phyloP scores from a whole-genome alignment of 2,888 invertebrate species.

The Tipula confusa region DNA sequence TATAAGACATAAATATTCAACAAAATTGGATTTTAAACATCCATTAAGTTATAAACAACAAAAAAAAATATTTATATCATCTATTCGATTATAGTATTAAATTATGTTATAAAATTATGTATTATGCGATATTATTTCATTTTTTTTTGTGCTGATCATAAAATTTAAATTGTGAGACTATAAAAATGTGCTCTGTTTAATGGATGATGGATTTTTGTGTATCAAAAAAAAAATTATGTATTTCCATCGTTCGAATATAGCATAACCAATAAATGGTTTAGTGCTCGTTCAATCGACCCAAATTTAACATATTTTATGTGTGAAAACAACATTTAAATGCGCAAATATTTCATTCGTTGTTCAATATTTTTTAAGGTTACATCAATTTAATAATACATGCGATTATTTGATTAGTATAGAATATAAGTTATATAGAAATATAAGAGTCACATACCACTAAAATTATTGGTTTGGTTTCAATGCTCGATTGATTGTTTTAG shows the following conservation, averaged over 20 bases:
- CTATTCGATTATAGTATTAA: neutral
- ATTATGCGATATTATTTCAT: neutral
- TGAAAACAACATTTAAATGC: neutral
- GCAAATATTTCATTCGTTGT: neutral
- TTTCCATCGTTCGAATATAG: neutral
- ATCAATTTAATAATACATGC: too few relatives aligned
- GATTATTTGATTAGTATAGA: too few relatives aligned
- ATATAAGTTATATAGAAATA: too few relatives aligned
- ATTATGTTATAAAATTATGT: conserved; percentile 14
- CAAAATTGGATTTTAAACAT: neutral
- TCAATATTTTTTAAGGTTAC: too few relatives aligned
- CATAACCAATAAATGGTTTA: neutral
- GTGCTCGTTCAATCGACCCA: neutral
- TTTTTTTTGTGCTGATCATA: neutral
- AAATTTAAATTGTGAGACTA: neutral
- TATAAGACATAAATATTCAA: neutral
- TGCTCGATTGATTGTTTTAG: too few relatives aligned
- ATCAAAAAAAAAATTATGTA: neutral
- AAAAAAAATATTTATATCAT: neutral
- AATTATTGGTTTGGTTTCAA: too few relatives aligned
- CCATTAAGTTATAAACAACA: conserved; percentile 7
- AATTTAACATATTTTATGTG: neutral
- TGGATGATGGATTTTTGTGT: neutral
- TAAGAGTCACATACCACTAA: too few relatives aligned
- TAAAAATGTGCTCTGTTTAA: neutral